Percentiles rank a stretch among this genome's conserved stretches.
Evolutionary conservation across 2,888 invertebrate genomes (phyloP).

Genomic region (Drosophila incognita): DNA sequence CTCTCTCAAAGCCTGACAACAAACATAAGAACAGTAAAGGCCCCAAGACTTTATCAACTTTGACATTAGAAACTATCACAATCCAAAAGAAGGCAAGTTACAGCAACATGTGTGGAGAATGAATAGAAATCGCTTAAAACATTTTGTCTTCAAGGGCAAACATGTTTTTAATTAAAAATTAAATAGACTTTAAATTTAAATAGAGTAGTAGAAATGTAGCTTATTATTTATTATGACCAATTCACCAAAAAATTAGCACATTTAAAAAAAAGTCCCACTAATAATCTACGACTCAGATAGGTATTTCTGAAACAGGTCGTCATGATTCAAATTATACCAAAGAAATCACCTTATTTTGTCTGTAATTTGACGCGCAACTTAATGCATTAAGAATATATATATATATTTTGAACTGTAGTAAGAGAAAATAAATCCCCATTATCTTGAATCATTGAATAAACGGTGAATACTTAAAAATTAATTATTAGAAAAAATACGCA

Average conservation of each 20-base stretch:
- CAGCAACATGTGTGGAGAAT: accelerated
- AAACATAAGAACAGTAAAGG: background rate
- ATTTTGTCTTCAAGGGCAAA: slow-evolving; percentile 50
- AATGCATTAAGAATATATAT: no score
- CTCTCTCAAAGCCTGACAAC: background rate
- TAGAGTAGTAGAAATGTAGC: background rate
- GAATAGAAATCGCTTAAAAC: background rate
- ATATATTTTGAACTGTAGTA: no score
- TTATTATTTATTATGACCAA: background rate
- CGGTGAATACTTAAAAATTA: background rate
- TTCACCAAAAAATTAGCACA: background rate
- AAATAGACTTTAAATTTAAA: background rate
- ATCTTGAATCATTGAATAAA: background rate
- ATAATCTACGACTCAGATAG: background rate
- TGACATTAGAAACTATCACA: slow-evolving; percentile 27
- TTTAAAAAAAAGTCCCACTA: background rate
- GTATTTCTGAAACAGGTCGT: background rate
- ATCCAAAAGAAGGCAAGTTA: background rate
- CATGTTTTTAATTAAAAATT: slow-evolving; percentile 11
- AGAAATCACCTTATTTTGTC: background rate
- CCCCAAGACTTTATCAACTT: slow-evolving; percentile 43
- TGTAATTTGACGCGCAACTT: background rate
- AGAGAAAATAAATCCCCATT: background rate
- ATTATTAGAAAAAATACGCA: no score
- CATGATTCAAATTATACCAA: background rate